A percentile compares a stretch with the other conserved stretches of the same genome.
phyloP scores from a whole-genome alignment of 2,888 invertebrate species.

The Melanchra persicariae region DNA sequence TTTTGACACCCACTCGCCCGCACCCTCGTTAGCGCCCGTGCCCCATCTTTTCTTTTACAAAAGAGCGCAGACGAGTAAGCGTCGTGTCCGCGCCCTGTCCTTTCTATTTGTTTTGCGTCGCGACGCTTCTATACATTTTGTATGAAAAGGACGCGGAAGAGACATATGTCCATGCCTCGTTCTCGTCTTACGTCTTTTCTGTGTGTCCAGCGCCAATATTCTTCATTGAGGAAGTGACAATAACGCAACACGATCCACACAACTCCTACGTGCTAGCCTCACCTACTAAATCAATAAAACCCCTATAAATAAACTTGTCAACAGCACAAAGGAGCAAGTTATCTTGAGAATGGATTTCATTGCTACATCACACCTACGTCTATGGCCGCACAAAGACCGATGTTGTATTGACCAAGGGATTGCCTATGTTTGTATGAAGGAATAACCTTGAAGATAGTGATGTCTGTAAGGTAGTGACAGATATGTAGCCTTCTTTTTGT shows the following conservation, averaged over 20 bases:
- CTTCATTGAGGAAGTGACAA: constrained; percentile 14
- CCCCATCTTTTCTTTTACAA: no score
- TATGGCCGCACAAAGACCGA: constrained; percentile 23
- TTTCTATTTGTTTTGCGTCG: no score
- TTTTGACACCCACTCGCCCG: no score
- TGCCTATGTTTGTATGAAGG: constrained; percentile 34
- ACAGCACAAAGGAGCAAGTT: constrained; percentile 24
- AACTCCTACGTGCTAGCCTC: background rate
- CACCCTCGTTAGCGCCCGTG: no score
- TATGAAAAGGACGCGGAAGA: no score
- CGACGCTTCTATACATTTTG: no score
- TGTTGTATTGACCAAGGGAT: constrained; percentile 21
- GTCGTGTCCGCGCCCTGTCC: no score
- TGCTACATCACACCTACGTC: constrained; percentile 26
- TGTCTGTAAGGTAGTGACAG: constrained; percentile 3
- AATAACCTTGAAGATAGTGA: constrained; percentile 6
- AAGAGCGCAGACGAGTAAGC: no score
- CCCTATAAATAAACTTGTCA: constrained; percentile 44
- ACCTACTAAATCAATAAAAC: constrained; percentile 44
- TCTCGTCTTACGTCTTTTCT: no score
- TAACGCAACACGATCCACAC: constrained; percentile 1
- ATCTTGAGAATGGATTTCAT: constrained; percentile 13
- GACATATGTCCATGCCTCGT: no score
- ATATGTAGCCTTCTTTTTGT: background rate
- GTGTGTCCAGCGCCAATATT: no score